phyloP scores from a whole-genome alignment of 1,140 invertebrate genomes.

The Bathynomus jamesi region DNA sequence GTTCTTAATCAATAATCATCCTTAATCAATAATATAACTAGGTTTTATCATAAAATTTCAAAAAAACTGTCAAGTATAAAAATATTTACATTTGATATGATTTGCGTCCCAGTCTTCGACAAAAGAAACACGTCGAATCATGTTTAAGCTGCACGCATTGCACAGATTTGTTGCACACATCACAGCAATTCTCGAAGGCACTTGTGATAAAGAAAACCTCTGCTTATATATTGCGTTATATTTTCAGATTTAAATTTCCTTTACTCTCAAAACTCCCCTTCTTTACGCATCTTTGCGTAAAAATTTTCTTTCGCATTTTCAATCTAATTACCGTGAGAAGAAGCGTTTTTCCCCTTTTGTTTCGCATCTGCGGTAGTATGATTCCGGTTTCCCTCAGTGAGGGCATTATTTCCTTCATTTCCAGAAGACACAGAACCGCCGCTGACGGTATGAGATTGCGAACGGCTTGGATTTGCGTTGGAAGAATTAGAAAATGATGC shows the following conservation, averaged over 20 bases:
- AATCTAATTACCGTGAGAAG: background rate
- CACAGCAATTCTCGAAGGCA: background rate
- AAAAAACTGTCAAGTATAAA: no score
- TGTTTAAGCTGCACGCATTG: background rate
- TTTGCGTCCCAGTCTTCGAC: no score
- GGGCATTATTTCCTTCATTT: background rate
- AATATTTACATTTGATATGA: no score
- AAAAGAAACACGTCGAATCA: no score
- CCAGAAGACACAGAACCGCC: background rate
- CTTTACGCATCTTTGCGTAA: no score
- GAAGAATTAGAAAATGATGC: background rate
- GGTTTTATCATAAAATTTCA: no score
- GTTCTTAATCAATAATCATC: no score
- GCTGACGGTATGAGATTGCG: background rate
- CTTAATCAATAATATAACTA: no score
- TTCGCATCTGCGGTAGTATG: background rate
- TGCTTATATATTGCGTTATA: no score
- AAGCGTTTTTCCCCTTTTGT: background rate
- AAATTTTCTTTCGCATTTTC: background rate
- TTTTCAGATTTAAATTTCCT: no score
- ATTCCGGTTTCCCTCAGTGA: background rate
- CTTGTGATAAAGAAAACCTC: background rate
- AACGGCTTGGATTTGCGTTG: background rate
- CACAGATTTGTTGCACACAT: background rate
- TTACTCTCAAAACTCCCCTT: no score